Evolutionary conservation across 2,888 invertebrate genomes (phyloP).

Genomic region (Brenthis daphne): DNA sequence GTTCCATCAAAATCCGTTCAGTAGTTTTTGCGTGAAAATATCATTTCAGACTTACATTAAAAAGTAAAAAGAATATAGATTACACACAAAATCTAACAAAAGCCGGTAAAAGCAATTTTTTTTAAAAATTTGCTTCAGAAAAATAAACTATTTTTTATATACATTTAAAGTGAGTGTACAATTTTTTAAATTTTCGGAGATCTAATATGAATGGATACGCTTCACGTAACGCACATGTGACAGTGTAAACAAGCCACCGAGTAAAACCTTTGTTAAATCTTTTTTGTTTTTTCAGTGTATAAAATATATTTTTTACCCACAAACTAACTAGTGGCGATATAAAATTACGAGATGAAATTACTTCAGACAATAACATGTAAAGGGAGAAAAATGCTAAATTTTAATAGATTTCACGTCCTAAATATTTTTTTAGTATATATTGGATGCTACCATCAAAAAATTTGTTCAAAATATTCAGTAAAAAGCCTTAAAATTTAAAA

Average conservation of each 20-base stretch:
- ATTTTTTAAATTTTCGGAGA: constrained; percentile 25
- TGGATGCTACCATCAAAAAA: too few species aligned
- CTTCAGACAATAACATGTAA: constrained; percentile 2
- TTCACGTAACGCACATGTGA: constrained; percentile 26
- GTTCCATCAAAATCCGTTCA: too few species aligned
- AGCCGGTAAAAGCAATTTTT: constrained; percentile 4
- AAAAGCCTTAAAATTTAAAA: too few species aligned
- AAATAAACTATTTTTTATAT: constrained; percentile 9
- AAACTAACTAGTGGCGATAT: constrained; percentile 14
- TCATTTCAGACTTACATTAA: too few species aligned
- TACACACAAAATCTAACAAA: constrained; percentile 10
- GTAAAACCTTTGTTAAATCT: constrained; percentile 10
- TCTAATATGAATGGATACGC: constrained; percentile 24
- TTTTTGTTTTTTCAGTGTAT: constrained; percentile 15
- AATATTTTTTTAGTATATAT: too few species aligned
- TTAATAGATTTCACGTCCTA: too few species aligned
- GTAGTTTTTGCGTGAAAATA: too few species aligned
- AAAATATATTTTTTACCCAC: constrained; percentile 21
- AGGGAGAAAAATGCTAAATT: background rate
- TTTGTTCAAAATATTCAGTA: too few species aligned
- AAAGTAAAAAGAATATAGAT: background rate
- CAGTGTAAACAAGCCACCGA: constrained; percentile 24
- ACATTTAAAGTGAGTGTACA: constrained; percentile 8
- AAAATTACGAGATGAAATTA: constrained; percentile 5
- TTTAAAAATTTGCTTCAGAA: constrained; percentile 2